phyloP scores from a whole-genome alignment of 2,888 invertebrate genomes.

The Tineola bisselliella region DNA sequence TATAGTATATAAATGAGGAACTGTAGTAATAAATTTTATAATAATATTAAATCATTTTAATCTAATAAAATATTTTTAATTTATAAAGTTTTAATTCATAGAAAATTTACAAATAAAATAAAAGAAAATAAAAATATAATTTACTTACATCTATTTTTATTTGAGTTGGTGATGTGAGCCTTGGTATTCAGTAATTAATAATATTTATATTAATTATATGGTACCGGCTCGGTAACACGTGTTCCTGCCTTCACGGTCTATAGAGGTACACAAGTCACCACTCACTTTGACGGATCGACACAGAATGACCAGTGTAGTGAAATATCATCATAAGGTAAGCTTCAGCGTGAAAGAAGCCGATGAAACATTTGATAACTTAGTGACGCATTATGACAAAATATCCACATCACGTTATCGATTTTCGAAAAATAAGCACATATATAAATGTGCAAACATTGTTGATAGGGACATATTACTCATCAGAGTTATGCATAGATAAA shows the following conservation, averaged over 20 bases:
- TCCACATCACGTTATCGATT: not conserved
- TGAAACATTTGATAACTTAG: not conserved
- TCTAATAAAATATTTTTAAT: no score
- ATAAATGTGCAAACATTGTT: no score
- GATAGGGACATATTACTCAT: not conserved
- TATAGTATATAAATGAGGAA: no score
- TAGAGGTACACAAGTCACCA: not conserved
- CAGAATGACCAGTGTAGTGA: not conserved
- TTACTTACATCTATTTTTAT: not conserved
- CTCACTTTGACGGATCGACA: not conserved
- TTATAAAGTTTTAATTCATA: not conserved
- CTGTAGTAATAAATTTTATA: no score
- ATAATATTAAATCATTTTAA: no score
- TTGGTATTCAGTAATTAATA: not conserved
- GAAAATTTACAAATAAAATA: not conserved
- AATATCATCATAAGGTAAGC: not conserved
- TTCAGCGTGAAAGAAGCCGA: not conserved
- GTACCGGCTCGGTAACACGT: constrained; percentile 1
- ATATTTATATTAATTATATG: not conserved
- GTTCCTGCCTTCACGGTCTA: not conserved
- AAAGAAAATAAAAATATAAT: not conserved
- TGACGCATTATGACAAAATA: not conserved
- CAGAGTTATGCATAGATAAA: no score
- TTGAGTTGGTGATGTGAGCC: not conserved
- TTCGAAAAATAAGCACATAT: not conserved